Conservation (phyloP, 92 coral and sea anemone species). For the Parazoanthus swiftii region DNA sequence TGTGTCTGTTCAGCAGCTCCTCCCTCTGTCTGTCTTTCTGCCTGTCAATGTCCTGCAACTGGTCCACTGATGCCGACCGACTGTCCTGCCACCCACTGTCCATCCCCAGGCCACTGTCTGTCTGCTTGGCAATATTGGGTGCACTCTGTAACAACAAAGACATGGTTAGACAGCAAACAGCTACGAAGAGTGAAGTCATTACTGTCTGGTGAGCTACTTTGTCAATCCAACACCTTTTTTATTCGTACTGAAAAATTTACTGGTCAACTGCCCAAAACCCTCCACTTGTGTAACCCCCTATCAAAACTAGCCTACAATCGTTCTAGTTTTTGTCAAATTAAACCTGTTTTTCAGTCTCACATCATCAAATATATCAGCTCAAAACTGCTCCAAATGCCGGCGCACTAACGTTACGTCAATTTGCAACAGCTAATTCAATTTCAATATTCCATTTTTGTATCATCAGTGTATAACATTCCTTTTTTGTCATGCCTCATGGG, state of each 20-base stretch:
- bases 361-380: too few species aligned
- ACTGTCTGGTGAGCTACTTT: not conserved
- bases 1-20: constrained; percentile 26
- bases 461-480: too few species aligned
- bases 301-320: too few species aligned
- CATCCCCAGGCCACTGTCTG: constrained; percentile 35
- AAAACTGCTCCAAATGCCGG: too few species aligned
- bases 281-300: too few species aligned
- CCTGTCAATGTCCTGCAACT: constrained; percentile 22
- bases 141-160: constrained; percentile 61
- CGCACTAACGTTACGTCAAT: not conserved
- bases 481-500: too few species aligned
- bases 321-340: too few species aligned
- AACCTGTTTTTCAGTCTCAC: too few species aligned
- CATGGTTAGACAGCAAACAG: not conserved
- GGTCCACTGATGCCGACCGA: constrained; percentile 37
- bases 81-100: constrained; percentile 44
- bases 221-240: not conserved
- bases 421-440: not conserved
- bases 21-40: constrained; percentile 15
- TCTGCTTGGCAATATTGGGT: constrained; percentile 63
- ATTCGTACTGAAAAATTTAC: too few species aligned
- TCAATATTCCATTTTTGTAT: too few species aligned
- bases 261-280: too few species aligned
- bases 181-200: not conserved